phyloP scores from a whole-genome alignment of 2,888 invertebrate genomes.

The Dicyrtoma fusca region DNA sequence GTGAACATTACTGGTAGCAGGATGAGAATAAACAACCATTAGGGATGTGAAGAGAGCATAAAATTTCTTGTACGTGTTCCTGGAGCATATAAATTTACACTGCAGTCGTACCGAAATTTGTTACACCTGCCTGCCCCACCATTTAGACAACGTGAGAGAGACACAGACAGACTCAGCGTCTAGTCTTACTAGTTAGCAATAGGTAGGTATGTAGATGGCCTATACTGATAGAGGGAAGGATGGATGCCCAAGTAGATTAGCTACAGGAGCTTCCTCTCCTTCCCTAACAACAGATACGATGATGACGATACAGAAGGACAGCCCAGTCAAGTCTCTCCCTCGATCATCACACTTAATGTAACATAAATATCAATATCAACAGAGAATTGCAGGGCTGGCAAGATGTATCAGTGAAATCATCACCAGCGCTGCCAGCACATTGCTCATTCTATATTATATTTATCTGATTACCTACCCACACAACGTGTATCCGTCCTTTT shows the following conservation, averaged over 20 bases:
- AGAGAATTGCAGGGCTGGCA: background rate
- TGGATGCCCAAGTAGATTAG: too few species aligned
- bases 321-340: background rate
- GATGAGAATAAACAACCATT: slow-evolving; percentile 48
- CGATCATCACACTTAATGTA: background rate
- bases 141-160: background rate
- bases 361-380: background rate
- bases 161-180: too few species aligned
- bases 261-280: too few species aligned
- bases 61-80: slow-evolving; percentile 47
- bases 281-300: too few species aligned
- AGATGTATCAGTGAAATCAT: background rate
- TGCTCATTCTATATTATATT: too few species aligned
- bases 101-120: slow-evolving; percentile 38
- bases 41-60: slow-evolving; percentile 49
- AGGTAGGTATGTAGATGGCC: background rate
- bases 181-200: background rate
- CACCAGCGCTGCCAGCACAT: too few species aligned
- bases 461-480: too few species aligned
- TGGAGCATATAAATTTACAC: slow-evolving; percentile 46
- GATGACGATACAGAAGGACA: background rate
- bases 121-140: slow-evolving; percentile 43
- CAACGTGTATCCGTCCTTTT: too few species aligned
- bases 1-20: too few species aligned
- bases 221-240: background rate